A percentile compares a stretch with the other conserved stretches of the same genome.
Conservation (phyloP, 2,888 invertebrate species). For the Monochamus alternatus region DNA sequence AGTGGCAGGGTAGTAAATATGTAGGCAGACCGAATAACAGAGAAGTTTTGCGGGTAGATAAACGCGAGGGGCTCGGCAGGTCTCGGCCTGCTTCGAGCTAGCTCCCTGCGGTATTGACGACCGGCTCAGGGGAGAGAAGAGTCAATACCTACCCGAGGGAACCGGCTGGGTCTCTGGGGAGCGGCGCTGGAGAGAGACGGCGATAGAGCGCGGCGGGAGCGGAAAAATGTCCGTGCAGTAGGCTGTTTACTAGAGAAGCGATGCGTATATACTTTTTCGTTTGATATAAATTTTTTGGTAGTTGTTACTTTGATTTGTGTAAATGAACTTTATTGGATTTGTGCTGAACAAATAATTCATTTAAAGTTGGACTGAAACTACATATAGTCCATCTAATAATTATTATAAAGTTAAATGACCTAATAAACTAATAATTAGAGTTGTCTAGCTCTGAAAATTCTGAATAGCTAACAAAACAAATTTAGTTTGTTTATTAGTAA, state of each 20-base stretch:
- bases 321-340: too few species aligned
- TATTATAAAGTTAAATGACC: too few species aligned
- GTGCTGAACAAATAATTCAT: too few species aligned
- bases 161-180: slow-evolving; percentile 63
- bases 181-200: slow-evolving; percentile 42
- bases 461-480: too few species aligned
- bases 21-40: slow-evolving; percentile 66
- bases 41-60: slow-evolving; percentile 65
- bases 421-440: too few species aligned
- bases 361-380: too few species aligned
- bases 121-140: slow-evolving; percentile 73
- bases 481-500: too few species aligned
- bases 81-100: slow-evolving; percentile 65
- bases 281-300: too few species aligned
- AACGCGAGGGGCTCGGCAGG: slow-evolving; percentile 61
- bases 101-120: slow-evolving; percentile 75
- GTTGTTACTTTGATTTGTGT: too few species aligned
- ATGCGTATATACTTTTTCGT: not conserved
- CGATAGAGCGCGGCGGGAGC: slow-evolving; percentile 38
- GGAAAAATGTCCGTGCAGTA: slow-evolving; percentile 35
- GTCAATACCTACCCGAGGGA: slow-evolving; percentile 75
- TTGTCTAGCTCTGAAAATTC: too few species aligned
- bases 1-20: slow-evolving; percentile 60
- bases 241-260: not conserved
- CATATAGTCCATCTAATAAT: too few species aligned